Base-by-base conservation (phyloP, 2,113 vertebrate genomes). In the Trochalopteron elliotii region DNA sequence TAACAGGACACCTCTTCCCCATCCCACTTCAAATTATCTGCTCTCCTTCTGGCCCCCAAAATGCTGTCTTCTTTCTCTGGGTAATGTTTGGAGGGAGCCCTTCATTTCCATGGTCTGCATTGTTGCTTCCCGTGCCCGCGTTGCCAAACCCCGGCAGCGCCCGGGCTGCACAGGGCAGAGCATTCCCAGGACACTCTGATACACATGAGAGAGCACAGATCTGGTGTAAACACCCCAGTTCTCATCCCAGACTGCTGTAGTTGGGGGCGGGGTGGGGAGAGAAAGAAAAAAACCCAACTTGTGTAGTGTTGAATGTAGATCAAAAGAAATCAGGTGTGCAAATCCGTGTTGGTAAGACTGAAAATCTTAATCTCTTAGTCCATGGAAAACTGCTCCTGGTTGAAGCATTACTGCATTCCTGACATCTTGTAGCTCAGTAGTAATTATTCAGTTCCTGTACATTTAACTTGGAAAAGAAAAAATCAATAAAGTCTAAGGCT, bases 361-460 rank as follows among this genome's bases (percentile, higher is more conserved):
- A 24, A 74, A 89, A 80, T 87, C 71, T 70, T 65, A 27, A 75
- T 94, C 87, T 93, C 72, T 67, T 91, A 60, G 56, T 47, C 89
- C 47, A 5, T 90, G 94, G 94, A 88, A 95, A 95, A 71, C 53
- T 35, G 95, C 89, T 97, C 94, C 76, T 86, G 86, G 83, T 88
- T 76, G 82, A 95, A 96, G 90, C 95, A 93, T 94, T 78, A 15
- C 3, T 10, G 2, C 93, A 45, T 94, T 87, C 79, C 94, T 94
- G 96, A 87, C 94, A 91, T 93, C 91, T 83, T 92, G 64, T 97
- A 97, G 96, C 94, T 95, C 94, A 45, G 83, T 94, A 95, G 92
- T 50, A 86, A 95, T 96, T 94, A 92, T 37, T 86, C 95, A 77
- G 90, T 96, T 97, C 90, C 89, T 97, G 94, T 96, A 96, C 94